phyloP scores from a whole-genome alignment of 2,113 vertebrate species.

The Isichthys henryi region DNA sequence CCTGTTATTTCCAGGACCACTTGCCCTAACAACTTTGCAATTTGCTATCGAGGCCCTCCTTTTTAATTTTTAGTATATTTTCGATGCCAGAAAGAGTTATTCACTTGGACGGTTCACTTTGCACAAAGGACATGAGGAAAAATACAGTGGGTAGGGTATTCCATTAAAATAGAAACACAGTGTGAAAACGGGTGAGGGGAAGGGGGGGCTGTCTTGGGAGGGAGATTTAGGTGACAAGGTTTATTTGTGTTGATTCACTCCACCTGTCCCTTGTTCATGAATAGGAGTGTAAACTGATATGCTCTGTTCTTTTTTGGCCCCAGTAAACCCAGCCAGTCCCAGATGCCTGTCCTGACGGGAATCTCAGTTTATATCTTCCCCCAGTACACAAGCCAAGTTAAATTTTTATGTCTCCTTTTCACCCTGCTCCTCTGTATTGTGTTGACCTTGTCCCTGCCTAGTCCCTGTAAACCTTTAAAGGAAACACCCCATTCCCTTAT shows the following conservation, averaged over 20 bases:
- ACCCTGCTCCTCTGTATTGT: not conserved
- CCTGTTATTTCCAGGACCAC: not conserved
- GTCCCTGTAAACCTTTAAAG: not conserved
- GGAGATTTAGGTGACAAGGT: not conserved
- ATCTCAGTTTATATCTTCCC: not conserved
- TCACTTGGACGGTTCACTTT: not conserved
- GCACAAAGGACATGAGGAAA: not conserved
- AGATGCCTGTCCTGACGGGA: not conserved
- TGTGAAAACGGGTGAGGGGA: not conserved
- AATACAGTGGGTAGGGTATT: not conserved
- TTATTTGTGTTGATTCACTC: not conserved
- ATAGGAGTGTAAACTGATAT: not conserved
- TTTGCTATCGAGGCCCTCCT: not conserved
- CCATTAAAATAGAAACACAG: not conserved
- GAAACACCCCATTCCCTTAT: not conserved
- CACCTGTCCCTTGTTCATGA: not conserved
- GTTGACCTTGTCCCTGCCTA: not conserved
- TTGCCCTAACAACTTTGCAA: not conserved
- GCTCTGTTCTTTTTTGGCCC: not conserved
- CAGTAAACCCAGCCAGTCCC: not conserved
- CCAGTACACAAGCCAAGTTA: not conserved
- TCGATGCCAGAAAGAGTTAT: not conserved
- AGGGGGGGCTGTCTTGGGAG: not conserved
- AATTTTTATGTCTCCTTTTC: constrained; percentile 1
- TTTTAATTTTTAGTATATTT: not conserved